Base-by-base conservation (phyloP, 2,888 invertebrate genomes). In the Argyresthia goedartella region DNA sequence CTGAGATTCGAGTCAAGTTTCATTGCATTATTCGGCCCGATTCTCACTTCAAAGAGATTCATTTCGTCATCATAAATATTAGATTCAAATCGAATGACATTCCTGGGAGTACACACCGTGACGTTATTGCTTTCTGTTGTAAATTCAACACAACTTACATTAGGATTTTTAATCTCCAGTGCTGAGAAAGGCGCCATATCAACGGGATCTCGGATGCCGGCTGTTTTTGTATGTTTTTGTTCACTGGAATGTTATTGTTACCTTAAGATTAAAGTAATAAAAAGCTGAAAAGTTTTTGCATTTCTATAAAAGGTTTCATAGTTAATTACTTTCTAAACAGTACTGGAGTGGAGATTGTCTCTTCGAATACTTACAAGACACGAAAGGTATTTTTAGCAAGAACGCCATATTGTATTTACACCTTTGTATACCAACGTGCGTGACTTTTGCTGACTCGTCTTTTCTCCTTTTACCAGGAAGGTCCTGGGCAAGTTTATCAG, bases 61-160 rank as follows among this genome's bases (percentile, higher is more conserved):
- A 14, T 35, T 48, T 36, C 36, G 36, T 48, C 48, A 33, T 36
- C n/a, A 46, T 35, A 14, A 48, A 9, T 36, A 48, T 48, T 35
- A 48, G 36, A 36, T 36, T 48, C 36, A 15, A 48, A 48, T 35
- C n/a, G 48, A 34, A n/a, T 48, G 48, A 35, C 48, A 48, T 48
- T 48, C 48, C 36, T 48, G 36, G 35, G 14, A 35, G 48, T 13
- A 35, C n/a, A 8, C 35, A 36, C 36, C 48, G 48, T 48, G 48
- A 48, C 48, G 36, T 13, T 48, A 36, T 48, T 35, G 48, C 35
- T 48, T n/a, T 36, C 48, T 47, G 59, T 61, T 62, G 63, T 70
- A 65, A 64, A 69, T 72, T 67, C 66, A 69, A 69, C 72, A 67
- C 65, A 57, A 61, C 66, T 69, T 64, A 76, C 72, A 74, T 73